Base-by-base conservation (phyloP, 2,888 invertebrate species). In the Craniophora ligustri region DNA sequence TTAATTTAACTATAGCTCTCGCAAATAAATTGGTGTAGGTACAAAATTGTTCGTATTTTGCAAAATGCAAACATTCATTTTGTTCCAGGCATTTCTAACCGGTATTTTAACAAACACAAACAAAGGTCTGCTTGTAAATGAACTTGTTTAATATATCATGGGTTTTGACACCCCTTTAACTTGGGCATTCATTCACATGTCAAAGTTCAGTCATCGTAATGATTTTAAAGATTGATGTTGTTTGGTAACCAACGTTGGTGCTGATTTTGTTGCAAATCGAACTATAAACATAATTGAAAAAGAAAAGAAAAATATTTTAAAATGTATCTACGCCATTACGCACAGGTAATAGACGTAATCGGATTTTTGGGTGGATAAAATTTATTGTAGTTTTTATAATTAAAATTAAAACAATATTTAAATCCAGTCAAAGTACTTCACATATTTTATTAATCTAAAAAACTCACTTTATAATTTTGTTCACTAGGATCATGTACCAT, bases 111-210 rank as follows among this genome's bases (percentile, higher is more conserved):
- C 47, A 53, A 65, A 64, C 47, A 48, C 58, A 65, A 48, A 48
- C 58, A 65, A 48, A 64, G 65, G 59, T 47, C 44, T 11, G 23
- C 45, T 35, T 41, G 45, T 50, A 60, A 66, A 63, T 38, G 48
- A 73, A 46, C 51, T 44, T 53, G 54, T 53, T 70, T 36, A 57
- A 71, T 73, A 63, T 51, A 60, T 70, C 61, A 65, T 49, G 38
- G 11, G 44, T 53, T n/a, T 59, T 65, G 75, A 68, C 75, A 79
- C 41, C 72, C 67, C 76, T 76, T 66, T 66, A 67, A 60, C 40
- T 42, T 51, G 46, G 59, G 41, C 60, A 72, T 75, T 75, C 70
- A 79, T 77, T 77, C 72, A 72, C 54, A 72, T 78, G 77, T 70
- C 78, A 59, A 50, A 55, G 67, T 71, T 68, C 72, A 76, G 77